Base-by-base conservation (phyloP, 2,797 vertebrate genomes). In the Distichodus sexfasciatus region DNA sequence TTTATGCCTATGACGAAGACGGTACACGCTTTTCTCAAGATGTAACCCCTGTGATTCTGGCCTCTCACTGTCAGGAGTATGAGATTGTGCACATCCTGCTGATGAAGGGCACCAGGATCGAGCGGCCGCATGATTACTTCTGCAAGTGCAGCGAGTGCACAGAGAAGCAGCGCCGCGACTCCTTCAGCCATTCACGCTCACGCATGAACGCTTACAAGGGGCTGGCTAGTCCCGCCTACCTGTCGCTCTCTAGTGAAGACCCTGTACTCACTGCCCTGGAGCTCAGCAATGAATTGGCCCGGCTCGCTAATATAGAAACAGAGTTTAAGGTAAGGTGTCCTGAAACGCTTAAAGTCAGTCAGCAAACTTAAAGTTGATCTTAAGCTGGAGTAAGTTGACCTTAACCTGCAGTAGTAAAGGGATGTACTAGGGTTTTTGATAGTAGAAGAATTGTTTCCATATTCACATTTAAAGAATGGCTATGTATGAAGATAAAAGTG, bases 131-230 rank as follows among this genome's bases (percentile, higher is more conserved):
- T 0, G 95, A 98, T 83, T 98, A 98, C 84, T 98, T 98, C 84
- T 98, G 96, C 85, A 96, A 97, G 83, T 98, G 96, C 81, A 77
- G 38, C 0, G 95, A 96, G 72, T 98, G 96, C 76, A 74, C 86
- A 0, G 96, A 98, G 76, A 96, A 95, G 65, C 96, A 98, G 84
- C 90, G 89, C 66, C 91, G 92, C 15, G 96, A 98, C 81, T 93
- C 96, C 0, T 98, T 98, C 74, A 96, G 96, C 44, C 96, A 98
- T 84, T 98, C 96, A 0, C 93, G 95, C 26, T 98, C 96, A 0
- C 92, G 96, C 76, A 98, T 98, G 96, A 98, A 98, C 0, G 96
- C 96, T 4, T 98, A 98, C 78, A 98, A 97, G 79, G 96, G 93
- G 72, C 91, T 98, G 74, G 96, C 96, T 64, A 98, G 96, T 23